Percentiles rank a stretch among this genome's conserved stretches.
Conservation (phyloP, 2,797 vertebrate species). For the Microctenopoma lineatum region DNA sequence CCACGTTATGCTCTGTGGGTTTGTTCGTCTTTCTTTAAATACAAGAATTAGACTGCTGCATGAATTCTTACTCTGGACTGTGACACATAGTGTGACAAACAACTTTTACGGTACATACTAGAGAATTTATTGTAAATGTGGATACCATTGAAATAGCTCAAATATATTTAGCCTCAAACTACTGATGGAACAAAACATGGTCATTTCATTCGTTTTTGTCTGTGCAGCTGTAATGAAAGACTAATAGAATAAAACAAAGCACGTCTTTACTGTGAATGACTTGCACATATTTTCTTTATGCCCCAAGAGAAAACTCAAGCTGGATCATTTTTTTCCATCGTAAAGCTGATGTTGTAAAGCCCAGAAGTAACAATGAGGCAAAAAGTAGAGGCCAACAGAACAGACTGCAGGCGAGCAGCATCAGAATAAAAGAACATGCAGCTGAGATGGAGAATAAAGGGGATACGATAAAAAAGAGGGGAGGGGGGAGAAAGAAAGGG, state of each 20-base stretch:
- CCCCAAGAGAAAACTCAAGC: slow-evolving; percentile 37
- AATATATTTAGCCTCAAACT: slow-evolving; percentile 6
- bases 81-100: background rate
- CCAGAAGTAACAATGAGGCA: slow-evolving; percentile 65
- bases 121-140: slow-evolving; percentile 19
- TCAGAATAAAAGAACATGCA: slow-evolving; percentile 59
- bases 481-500: slow-evolving; percentile 43
- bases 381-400: slow-evolving; percentile 38
- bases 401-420: slow-evolving; percentile 49
- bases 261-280: slow-evolving; percentile 12
- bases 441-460: slow-evolving; percentile 56
- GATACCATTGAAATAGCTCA: slow-evolving; percentile 22
- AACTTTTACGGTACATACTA: background rate
- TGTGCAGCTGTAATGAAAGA: slow-evolving; percentile 12
- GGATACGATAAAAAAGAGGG: slow-evolving; percentile 47
- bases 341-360: slow-evolving; percentile 62
- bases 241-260: slow-evolving; percentile 17
- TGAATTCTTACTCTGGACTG: slow-evolving; percentile 7
- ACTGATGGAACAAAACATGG: slow-evolving; percentile 15
- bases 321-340: slow-evolving; percentile 52
- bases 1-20: slow-evolving; percentile 35
- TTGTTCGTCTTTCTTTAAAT: slow-evolving; percentile 47
- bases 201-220: slow-evolving; percentile 20
- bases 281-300: slow-evolving; percentile 40
- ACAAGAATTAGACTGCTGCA: slow-evolving; percentile 22